A percentile compares a stretch with the other conserved stretches of the same genome.
Conservation (phyloP, 2,113 vertebrate genomes). For the Channa argus region DNA sequence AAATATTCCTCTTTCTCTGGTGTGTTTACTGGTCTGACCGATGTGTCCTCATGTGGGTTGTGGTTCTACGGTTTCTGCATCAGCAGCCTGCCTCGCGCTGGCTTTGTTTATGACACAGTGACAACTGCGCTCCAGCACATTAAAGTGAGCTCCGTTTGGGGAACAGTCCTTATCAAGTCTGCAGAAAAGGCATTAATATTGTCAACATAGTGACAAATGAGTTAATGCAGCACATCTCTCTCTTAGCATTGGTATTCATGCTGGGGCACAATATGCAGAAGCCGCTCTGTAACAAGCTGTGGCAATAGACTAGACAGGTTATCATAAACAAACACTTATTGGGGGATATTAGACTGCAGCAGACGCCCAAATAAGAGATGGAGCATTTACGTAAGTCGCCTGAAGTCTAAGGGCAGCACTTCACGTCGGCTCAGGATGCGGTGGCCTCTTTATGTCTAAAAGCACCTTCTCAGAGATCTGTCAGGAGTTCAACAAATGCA, state of each 20-base stretch:
- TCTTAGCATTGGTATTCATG: constrained; percentile 41
- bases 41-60: not conserved
- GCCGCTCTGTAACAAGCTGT: constrained; percentile 32
- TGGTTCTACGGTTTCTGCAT: not conserved
- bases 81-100: not conserved
- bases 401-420: not conserved
- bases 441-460: constrained; percentile 17
- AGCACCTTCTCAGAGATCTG: constrained; percentile 16
- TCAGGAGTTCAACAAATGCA: constrained; percentile 29
- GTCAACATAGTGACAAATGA: constrained; percentile 48
- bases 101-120: constrained; percentile 31
- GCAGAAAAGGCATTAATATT: constrained; percentile 46
- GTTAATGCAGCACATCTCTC: constrained; percentile 35
- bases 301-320: constrained; percentile 35
- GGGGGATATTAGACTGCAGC: constrained; percentile 31
- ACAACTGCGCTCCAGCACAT: constrained; percentile 50
- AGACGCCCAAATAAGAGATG: not conserved
- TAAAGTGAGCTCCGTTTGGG: constrained; percentile 27
- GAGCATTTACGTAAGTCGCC: constrained; percentile 14
- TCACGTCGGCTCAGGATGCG: not conserved
- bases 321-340: constrained; percentile 47
- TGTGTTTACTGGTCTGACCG: not conserved
- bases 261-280: constrained; percentile 9
- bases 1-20: not conserved
- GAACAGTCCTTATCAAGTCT: constrained; percentile 43